Base-by-base conservation (phyloP, 2,113 vertebrate genomes). In the Elaphurus davidianus region DNA sequence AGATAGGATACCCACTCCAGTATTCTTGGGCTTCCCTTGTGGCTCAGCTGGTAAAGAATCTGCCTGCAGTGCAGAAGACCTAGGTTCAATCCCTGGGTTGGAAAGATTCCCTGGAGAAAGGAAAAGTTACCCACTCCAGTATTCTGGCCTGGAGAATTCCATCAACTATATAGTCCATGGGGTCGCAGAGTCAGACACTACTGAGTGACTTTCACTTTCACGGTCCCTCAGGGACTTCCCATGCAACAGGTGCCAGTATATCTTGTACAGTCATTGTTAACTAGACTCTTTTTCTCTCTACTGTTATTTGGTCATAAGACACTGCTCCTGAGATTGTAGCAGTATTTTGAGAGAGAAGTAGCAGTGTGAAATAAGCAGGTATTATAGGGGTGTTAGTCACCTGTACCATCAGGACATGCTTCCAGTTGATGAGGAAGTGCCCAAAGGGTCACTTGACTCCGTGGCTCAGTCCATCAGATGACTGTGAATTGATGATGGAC, bases 171-270 rank as follows among this genome's bases (percentile, higher is more conserved):
- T 21, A 36, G 64, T 21, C n/a, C 19, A 71, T 71, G 67, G 67
- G n/a, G 19, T 71, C 0, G 0, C 19, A 12, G n/a, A 71, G 5
- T 71, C n/a, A 36, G 10, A 71, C 64, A 36, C 0, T 0, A 23
- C 9, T 23, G 67, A 71, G 67, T 5, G n/a, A 71, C 67, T 12
- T 71, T 71, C n/a, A 40, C 67, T 6, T 47, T 11, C 3, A 40
- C 11, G 36, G 3, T 74, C 60, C 13, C 23, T 21, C 40, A 33
- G 7, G 40, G 21, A 74, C 28, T 43, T 89, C 64, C 33, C 6
- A 19, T 5, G 23, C 21, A 10, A 21, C 8, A 21, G 23, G 1
- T 21, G 7, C 36, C 36, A 36, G 3, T 8, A n/a, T 33, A 57
- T 21, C 27, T 19, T 10, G 10, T 12, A 25, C 1, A 16, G 30